phyloP scores from a whole-genome alignment of 1,140 invertebrate species.

The Cydia pomonella region DNA sequence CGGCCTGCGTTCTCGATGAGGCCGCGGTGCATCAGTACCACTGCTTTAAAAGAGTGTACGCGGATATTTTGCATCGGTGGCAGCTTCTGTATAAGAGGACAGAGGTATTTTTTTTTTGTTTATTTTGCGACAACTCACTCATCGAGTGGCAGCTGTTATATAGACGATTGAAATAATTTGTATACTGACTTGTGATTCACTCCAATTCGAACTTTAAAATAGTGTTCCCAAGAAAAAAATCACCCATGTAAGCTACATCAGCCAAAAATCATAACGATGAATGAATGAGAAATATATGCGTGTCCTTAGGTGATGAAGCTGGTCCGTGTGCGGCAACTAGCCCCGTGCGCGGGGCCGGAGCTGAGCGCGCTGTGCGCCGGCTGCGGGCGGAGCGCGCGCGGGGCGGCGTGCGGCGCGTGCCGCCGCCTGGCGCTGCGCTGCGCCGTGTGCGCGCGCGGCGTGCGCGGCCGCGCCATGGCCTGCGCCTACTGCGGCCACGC shows the following conservation, averaged over 20 bases:
- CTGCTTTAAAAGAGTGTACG: slow-evolving; percentile 92
- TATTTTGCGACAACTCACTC: too few species aligned
- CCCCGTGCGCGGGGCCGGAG: slow-evolving; percentile 73
- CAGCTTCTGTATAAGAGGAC: slow-evolving; percentile 91
- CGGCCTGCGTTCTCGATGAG: slow-evolving; percentile 68
- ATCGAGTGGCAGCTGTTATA: slow-evolving; percentile 87
- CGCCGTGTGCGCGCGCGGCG: slow-evolving; percentile 91
- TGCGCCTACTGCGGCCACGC: slow-evolving; percentile 95
- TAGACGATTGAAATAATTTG: slow-evolving; percentile 84
- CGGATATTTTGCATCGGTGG: slow-evolving; percentile 92
- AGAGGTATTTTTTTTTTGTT: too few species aligned
- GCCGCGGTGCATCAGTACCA: slow-evolving; percentile 86
- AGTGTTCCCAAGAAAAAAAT: too few species aligned
- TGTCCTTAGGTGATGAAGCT: slow-evolving; percentile 78
- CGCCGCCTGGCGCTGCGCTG: slow-evolving; percentile 88
- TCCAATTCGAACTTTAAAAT: too few species aligned
- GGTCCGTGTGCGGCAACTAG: background rate
- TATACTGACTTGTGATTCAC: background rate
- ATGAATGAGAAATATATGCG: background rate
- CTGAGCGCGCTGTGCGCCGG: slow-evolving; percentile 87
- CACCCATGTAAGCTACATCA: background rate
- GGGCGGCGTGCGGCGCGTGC: slow-evolving; percentile 84
- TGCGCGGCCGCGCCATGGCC: slow-evolving; percentile 90
- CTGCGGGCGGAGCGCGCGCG: slow-evolving; percentile 47
- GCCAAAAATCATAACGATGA: background rate